These are phyloP conservation scores for Amphipyra tragopoginis DNA, from an alignment of 2,888 invertebrate genomes.

Conservation along the genomic window DNA sequence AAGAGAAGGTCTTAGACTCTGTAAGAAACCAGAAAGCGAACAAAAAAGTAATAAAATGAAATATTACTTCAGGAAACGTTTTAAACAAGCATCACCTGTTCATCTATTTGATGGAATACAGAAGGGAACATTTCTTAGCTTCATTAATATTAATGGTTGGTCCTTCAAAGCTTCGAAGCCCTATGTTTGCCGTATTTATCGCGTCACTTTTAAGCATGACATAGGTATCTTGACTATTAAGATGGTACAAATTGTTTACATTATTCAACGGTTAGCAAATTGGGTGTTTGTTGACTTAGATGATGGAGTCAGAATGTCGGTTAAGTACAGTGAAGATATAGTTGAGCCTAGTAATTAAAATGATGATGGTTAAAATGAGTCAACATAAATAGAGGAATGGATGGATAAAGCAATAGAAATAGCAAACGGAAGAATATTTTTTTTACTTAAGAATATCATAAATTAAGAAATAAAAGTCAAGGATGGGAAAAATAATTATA, in stretches of 20 bases:
- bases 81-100: slow-evolving; percentile 16
- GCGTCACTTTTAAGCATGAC: slow-evolving; percentile 55
- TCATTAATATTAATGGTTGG: slow-evolving; percentile 58
- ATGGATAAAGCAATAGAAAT: too few relatives aligned
- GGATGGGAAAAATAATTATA: too few relatives aligned
- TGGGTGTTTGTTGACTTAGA: slow-evolving; percentile 26
- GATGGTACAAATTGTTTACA: slow-evolving; percentile 54
- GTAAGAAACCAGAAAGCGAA: neutral
- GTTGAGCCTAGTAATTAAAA: too few relatives aligned
- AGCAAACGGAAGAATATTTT: too few relatives aligned
- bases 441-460: too few relatives aligned
- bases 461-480: too few relatives aligned
- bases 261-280: slow-evolving; percentile 51
- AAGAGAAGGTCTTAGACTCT: too few relatives aligned
- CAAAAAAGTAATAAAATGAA: slow-evolving; percentile 1
- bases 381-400: too few relatives aligned
- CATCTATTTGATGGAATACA: slow-evolving; percentile 45
- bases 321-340: neutral
- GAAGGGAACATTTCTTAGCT: slow-evolving; percentile 41
- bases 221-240: slow-evolving; percentile 52
- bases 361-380: too few relatives aligned
- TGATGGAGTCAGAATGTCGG: slow-evolving; percentile 2
- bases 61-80: slow-evolving; percentile 5
- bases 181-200: slow-evolving; percentile 51
- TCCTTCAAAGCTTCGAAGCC: slow-evolving; percentile 47